phyloP scores from a whole-genome alignment of 2,797 vertebrate genomes.

The Schizopygopsis malacanthus region DNA sequence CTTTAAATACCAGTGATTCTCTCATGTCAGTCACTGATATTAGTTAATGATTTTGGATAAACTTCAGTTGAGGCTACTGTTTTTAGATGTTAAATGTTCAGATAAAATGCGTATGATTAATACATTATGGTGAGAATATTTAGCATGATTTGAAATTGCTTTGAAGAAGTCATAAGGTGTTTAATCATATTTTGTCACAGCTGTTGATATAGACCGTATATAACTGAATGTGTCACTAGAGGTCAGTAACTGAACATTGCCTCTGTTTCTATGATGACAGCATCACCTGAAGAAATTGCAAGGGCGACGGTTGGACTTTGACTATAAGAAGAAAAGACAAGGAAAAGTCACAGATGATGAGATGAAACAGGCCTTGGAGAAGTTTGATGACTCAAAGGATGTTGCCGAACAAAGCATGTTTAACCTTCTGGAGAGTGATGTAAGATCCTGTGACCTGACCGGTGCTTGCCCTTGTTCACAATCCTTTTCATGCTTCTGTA shows the following conservation, averaged over 20 bases:
- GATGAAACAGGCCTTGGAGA: slow-evolving; percentile 93
- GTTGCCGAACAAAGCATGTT: slow-evolving; percentile 98
- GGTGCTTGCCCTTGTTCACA: not conserved
- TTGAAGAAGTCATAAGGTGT: not conserved
- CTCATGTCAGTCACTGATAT: not conserved
- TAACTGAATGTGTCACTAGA: not conserved
- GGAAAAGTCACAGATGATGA: slow-evolving; percentile 95
- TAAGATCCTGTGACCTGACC: slow-evolving; percentile 67
- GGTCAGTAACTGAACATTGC: slow-evolving; percentile 5
- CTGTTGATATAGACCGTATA: too few relatives aligned
- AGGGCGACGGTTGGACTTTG: slow-evolving; percentile 95
- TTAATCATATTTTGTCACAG: not conserved
- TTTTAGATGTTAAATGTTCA: not conserved
- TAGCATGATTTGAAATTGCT: not conserved
- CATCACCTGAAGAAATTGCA: slow-evolving; percentile 98
- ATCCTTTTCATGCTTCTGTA: slow-evolving; percentile 16
- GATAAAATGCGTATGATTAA: too few relatives aligned
- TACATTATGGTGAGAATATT: not conserved
- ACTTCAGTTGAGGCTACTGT: not conserved
- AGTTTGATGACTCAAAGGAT: slow-evolving; percentile 98
- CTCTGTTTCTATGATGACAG: slow-evolving; percentile 70
- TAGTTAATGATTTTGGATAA: not conserved
- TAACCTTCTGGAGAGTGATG: slow-evolving; percentile 96
- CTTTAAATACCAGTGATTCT: not conserved
- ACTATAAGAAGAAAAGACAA: slow-evolving; percentile 99